Evolutionary conservation across 1,140 invertebrate species (phyloP).

Genomic region (Diorhabda sublineata): DNA sequence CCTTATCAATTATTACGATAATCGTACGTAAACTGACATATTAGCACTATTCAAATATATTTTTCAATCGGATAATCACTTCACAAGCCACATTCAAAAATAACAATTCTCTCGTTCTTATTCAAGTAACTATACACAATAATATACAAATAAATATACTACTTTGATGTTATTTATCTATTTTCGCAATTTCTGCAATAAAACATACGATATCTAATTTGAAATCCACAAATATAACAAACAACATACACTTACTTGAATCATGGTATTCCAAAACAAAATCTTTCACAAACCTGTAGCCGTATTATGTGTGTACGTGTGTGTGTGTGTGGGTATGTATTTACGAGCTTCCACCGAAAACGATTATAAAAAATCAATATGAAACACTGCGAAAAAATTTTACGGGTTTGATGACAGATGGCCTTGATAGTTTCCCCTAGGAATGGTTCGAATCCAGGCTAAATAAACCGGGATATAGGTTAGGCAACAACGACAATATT

Average conservation of each 20-base stretch:
- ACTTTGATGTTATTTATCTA: not conserved
- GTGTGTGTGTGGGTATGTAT: not conserved
- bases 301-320: no score
- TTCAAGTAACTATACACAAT: no score
- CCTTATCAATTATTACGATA: no score
- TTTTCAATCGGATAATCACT: no score
- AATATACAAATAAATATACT: no score
- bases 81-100: no score
- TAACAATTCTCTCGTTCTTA: no score
- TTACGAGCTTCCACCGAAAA: not conserved
- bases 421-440: not conserved
- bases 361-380: not conserved
- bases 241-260: constrained; percentile 30
- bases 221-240: not conserved
- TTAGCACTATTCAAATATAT: no score
- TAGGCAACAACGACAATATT: not conserved
- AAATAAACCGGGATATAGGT: constrained; percentile 21
- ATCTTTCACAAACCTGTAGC: no score
- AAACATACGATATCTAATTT: not conserved
- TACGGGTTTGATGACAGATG: constrained; percentile 12
- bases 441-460: constrained; percentile 27
- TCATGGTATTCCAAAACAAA: constrained; percentile 29
- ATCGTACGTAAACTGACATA: no score
- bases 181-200: not conserved
- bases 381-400: not conserved